phyloP scores from a whole-genome alignment of 1,140 invertebrate genomes.

The Temnothorax nylanderi region DNA sequence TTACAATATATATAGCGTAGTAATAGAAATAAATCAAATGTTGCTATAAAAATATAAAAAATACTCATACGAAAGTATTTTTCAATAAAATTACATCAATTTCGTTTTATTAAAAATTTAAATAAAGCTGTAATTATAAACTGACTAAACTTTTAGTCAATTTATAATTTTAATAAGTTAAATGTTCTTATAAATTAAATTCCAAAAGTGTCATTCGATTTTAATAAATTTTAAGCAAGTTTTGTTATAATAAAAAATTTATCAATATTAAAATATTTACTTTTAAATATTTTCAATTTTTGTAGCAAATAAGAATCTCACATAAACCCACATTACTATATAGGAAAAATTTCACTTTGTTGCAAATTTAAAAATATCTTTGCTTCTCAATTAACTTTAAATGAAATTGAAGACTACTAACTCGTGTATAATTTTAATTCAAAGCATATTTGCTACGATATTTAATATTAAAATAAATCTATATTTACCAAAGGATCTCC shows the following conservation, averaged over 20 bases:
- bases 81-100: not conserved
- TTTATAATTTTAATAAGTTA: not conserved
- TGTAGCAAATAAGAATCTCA: not conserved
- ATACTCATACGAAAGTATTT: not conserved
- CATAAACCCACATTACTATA: not conserved
- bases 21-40: not conserved
- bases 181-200: not conserved
- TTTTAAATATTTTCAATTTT: slow-evolving; percentile 18
- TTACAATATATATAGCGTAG: not conserved
- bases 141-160: not conserved
- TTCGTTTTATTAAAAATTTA: not conserved
- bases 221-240: slow-evolving; percentile 1
- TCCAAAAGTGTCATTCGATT: not conserved
- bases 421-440: slow-evolving; percentile 11
- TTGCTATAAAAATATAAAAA: not conserved
- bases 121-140: not conserved
- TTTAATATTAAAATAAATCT: not conserved
- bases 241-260: not conserved
- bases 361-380: not conserved
- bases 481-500: not conserved
- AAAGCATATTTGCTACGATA: not conserved
- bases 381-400: slow-evolving; percentile 1
- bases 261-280: slow-evolving; percentile 22
- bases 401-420: not conserved
- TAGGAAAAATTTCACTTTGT: not conserved